Evolutionary conservation across 2,888 invertebrate species (phyloP).

Genomic region (Latrodectus hesperus): DNA sequence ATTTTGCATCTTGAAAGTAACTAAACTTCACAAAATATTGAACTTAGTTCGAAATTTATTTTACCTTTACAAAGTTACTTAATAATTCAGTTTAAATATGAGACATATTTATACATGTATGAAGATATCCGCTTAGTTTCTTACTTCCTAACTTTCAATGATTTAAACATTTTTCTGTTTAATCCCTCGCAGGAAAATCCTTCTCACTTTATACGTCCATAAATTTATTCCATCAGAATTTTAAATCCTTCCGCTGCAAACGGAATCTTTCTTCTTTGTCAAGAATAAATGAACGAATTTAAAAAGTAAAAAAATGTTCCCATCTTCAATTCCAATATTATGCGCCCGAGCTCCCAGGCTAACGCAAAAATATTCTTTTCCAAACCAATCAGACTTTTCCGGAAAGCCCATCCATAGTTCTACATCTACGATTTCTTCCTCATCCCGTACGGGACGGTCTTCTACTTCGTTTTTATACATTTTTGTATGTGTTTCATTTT

Average conservation of each 20-base stretch:
- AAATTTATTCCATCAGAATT: slow-evolving; percentile 30
- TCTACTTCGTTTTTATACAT: slow-evolving; percentile 26
- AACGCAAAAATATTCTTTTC: slow-evolving; percentile 64
- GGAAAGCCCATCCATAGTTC: slow-evolving; percentile 62
- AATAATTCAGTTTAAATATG: no score
- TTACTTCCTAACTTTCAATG: background rate
- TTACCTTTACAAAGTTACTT: no score
- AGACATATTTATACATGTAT: no score
- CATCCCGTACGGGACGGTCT: slow-evolving; percentile 44
- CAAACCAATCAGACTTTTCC: slow-evolving; percentile 59
- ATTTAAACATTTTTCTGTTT: background rate
- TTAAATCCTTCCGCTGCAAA: slow-evolving; percentile 39
- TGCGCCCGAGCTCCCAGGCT: slow-evolving; percentile 37
- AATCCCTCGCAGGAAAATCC: background rate
- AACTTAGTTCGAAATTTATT: no score
- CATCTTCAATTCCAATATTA: slow-evolving; percentile 59
- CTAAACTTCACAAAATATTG: no score
- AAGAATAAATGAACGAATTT: slow-evolving; percentile 60
- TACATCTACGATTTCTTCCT: slow-evolving; percentile 66
- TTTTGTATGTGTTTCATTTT: slow-evolving; percentile 19
- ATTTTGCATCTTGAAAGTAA: no score
- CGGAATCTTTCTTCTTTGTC: slow-evolving; percentile 34
- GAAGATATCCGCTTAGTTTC: no score
- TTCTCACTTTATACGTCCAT: slow-evolving; percentile 15
- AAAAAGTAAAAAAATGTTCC: slow-evolving; percentile 27